Evolutionary conservation across 2,888 invertebrate genomes (phyloP), one percentile per base, ranked within the genome.

Genomic region (Kryphioiulus occultus): DNA sequence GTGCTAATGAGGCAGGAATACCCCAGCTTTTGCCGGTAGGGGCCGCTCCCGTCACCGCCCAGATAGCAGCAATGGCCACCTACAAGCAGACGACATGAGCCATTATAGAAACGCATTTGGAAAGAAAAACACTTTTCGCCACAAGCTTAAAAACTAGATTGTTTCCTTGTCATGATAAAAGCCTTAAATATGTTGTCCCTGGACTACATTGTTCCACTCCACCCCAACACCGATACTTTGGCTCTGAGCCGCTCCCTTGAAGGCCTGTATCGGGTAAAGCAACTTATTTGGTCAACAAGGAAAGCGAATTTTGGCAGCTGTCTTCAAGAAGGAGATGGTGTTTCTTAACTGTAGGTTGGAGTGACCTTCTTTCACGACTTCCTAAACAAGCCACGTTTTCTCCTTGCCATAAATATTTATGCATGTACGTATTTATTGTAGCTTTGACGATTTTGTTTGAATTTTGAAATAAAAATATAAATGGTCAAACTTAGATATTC

Each of bases 1-100:
- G 83, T 44, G 86, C 53, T 32, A 53, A 44, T 86, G 86, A 53
- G 42, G 86, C 86, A 32, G 86, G 86, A 85, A 86, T 86, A 35
- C 86, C 86, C 44, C 53, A 44, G 53, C 86, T 86, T 47, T 86
- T 86, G 44, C 53, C 42, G 2, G 86, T 53, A 53, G 86, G 86
- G 44, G 44, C 44, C 10, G 47, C 86, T 47, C 32, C 32, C 17
- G 86, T 35, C 39, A 86, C 53, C 30, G 86, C 86, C 44, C 32
- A 32, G n/a, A 86, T 32, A 1, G 86, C 86, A 86, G 53, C 85
- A 26, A 85, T 42, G 39, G 85, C 85, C 85, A 85, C 85, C 85
- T 85, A 26, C 39, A 85, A 85, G 26, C 44, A 85, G 30, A 0
- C 35, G 22, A 26, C 15, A 26, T 78, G 78, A 78, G 78, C 26